A percentile compares a stretch with the other conserved stretches of the same genome.
phyloP scores from a whole-genome alignment of 1,140 invertebrate genomes.

The Caenorhabditis elegans region DNA sequence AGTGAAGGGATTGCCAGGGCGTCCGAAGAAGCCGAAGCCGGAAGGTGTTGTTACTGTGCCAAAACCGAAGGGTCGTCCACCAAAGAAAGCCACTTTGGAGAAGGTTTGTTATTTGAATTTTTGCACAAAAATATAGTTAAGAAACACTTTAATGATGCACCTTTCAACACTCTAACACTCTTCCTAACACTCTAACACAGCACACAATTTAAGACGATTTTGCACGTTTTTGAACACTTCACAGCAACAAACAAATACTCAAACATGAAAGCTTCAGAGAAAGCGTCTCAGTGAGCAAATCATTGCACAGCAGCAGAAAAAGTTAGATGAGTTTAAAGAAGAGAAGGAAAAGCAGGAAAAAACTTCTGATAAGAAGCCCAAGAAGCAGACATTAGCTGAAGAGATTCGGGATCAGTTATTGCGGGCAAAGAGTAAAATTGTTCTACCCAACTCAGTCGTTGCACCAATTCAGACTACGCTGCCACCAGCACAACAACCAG shows the following conservation, averaged over 20 bases:
- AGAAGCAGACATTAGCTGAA: background rate
- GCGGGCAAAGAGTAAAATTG: background rate
- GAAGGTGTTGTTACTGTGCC: background rate
- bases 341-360: background rate
- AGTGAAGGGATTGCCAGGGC: background rate
- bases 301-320: conserved; percentile 1
- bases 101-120: no score
- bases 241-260: no score
- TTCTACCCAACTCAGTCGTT: background rate
- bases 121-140: no score
- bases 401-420: conserved; percentile 8
- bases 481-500: background rate
- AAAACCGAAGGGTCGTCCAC: background rate
- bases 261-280: background rate
- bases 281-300: background rate
- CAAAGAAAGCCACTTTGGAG: conserved; percentile 7
- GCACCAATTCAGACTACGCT: background rate
- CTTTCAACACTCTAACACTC: no score
- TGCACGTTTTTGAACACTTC: no score
- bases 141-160: no score
- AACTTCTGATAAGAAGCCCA: background rate
- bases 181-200: no score
- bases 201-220: no score
- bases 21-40: background rate
- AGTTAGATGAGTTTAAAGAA: background rate